Percentiles rank a stretch among this genome's conserved stretches.
Evolutionary conservation across 2,113 vertebrate genomes (phyloP).

Genomic region (Pedetes capensis): DNA sequence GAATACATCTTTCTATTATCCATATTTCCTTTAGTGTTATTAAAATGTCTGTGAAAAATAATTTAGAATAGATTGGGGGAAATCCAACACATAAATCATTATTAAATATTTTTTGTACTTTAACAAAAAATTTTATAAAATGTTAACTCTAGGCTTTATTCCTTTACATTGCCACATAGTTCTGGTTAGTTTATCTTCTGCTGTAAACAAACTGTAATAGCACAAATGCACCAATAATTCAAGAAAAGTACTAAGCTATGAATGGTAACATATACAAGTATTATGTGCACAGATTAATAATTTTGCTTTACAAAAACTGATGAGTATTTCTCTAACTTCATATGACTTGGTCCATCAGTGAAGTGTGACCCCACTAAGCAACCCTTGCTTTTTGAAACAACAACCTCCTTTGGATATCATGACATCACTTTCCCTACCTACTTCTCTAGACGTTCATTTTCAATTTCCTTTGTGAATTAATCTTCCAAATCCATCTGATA

Average conservation of each 20-base stretch:
- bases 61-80: not conserved
- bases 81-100: not conserved
- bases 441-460: not conserved
- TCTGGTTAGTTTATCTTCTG: not conserved
- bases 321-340: not conserved
- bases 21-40: not conserved
- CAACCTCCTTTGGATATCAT: not conserved
- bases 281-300: not conserved
- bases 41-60: not conserved
- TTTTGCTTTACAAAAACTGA: not conserved
- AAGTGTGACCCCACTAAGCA: not conserved
- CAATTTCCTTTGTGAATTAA: not conserved
- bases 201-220: not conserved
- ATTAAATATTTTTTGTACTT: not conserved
- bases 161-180: not conserved
- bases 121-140: constrained; percentile 26
- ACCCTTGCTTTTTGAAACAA: not conserved
- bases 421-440: not conserved
- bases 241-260: constrained; percentile 13
- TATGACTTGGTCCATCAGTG: not conserved
- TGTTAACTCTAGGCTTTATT: not conserved
- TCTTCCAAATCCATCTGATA: not conserved
- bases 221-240: not conserved
- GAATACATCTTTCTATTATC: not conserved
- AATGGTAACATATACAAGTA: not conserved